Base-by-base conservation (phyloP, 1,140 invertebrate species). In the Tetramorium simillimum region DNA sequence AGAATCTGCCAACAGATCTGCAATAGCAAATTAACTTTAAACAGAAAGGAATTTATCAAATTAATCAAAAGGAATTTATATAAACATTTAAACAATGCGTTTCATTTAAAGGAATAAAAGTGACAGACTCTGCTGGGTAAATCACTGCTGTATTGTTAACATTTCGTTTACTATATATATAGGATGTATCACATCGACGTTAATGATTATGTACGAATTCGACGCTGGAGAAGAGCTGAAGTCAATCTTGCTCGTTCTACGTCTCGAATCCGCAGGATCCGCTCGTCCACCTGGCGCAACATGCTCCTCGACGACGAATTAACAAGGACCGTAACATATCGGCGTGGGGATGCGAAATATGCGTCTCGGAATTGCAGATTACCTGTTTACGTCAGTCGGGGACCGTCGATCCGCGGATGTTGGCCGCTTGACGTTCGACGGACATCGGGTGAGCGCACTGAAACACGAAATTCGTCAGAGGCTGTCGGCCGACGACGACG, bases 331-430 rank as follows among this genome's bases (percentile, higher is more conserved):
- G 60, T 1, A 24, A 10, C 14, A 40, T 60, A 24, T 24, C 5
- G 40, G 40, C 40, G n/a, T 49, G 40, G 40, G 65, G 40, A 69
- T 49, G 43, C 62, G 37, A 46, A 67, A 51, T 33, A 40, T 33
- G n/a, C 28, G 12, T 28, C 6, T 56, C 21, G 16, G 40, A 21
- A 58, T 28, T n/a, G 51, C 24, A 43, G 49, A 37, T 76, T 69
- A 76, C 81, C 81, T 76, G 53, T 62, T 43, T 28, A 73, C 24
- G 37, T 46, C 46, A 37, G n/a, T 62, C 49, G 53, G 40, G 69
- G 18, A 33, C 24, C 24, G 53, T 46, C 43, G 10, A 60, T 28
- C 18, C 28, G 40, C 21, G 81, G 14, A 46, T 24, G n/a, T 10
- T 24, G 33, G 33, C 58, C n/a, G 70, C 40, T 12, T 46, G 43